phyloP scores from a whole-genome alignment of 2,888 invertebrate species.

The Copidosoma aretas region DNA sequence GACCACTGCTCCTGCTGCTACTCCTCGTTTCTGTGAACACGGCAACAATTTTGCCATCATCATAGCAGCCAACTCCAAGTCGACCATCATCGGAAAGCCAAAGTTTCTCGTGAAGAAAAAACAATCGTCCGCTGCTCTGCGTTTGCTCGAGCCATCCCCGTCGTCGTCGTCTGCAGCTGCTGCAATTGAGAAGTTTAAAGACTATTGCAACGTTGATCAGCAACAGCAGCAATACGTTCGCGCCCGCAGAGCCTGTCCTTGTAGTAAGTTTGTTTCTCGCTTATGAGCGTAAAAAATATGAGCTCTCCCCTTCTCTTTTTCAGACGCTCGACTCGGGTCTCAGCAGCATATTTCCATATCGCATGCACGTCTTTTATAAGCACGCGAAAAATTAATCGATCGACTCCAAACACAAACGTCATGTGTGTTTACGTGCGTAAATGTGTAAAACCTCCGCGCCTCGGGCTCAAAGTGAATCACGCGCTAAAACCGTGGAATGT shows the following conservation, averaged over 20 bases:
- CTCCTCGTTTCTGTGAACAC: neutral
- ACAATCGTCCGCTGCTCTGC: neutral
- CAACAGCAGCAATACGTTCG: slow-evolving; percentile 42
- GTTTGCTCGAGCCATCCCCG: neutral
- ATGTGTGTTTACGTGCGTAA: no score
- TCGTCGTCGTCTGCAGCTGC: neutral
- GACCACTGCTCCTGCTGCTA: neutral
- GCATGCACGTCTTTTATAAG: neutral
- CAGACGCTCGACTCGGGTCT: neutral
- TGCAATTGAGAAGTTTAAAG: neutral
- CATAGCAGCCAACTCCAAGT: neutral
- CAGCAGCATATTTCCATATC: neutral
- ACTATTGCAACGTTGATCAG: slow-evolving; percentile 2
- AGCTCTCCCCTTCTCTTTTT: neutral
- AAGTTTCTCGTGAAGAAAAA: neutral
- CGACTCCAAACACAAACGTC: no score
- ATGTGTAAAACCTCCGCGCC: no score
- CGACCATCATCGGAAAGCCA: neutral
- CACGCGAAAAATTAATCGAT: no score
- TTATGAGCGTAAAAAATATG: neutral
- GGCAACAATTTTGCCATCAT: neutral
- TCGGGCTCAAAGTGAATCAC: no score
- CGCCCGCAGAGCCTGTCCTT: slow-evolving; percentile 48
- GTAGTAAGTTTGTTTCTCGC: slow-evolving; percentile 45
- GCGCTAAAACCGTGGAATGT: no score